Conservation (phyloP, 2,113 vertebrate genomes). For the Beaufortia kweichowensis region DNA sequence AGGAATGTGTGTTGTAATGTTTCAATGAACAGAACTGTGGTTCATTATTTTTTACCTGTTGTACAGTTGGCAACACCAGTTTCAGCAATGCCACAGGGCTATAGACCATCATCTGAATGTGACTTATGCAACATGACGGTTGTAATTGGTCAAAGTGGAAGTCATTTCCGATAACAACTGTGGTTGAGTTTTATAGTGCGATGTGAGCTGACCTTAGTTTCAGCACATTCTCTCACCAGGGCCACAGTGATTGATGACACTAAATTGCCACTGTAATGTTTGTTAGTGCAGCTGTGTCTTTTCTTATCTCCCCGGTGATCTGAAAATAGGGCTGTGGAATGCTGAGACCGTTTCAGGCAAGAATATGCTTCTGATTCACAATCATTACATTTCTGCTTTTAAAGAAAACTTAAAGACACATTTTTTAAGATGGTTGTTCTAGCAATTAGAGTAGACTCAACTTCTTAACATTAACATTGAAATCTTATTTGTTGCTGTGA, state of each 20-base stretch:
- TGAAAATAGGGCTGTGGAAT: constrained; percentile 43
- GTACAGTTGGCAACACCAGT: not conserved
- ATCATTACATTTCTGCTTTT: not conserved
- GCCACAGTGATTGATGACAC: constrained; percentile 46
- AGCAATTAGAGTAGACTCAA: not conserved
- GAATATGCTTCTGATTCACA: constrained; percentile 21
- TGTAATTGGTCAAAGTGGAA: constrained; percentile 24
- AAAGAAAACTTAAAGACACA: not conserved
- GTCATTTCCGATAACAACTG: constrained; percentile 30
- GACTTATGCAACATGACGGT: constrained; percentile 33
- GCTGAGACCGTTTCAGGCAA: constrained; percentile 8
- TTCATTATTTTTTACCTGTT: constrained; percentile 9
- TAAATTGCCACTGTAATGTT: constrained; percentile 37
- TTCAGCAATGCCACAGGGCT: constrained; percentile 3
- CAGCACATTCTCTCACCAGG: not conserved
- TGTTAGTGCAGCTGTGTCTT: constrained; percentile 28
- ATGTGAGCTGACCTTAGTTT: constrained; percentile 35
- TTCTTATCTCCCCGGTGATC: constrained; percentile 6
- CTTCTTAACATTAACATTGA: not conserved
- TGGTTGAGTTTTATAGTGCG: not conserved
- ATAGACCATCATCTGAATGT: not conserved
- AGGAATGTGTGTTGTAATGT: not conserved
- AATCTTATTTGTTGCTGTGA: not conserved
- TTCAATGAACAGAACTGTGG: not conserved
- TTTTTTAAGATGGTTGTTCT: too few relatives aligned